Base-by-base conservation (phyloP, 2,888 invertebrate genomes). In the Leptogaster cylindrica region DNA sequence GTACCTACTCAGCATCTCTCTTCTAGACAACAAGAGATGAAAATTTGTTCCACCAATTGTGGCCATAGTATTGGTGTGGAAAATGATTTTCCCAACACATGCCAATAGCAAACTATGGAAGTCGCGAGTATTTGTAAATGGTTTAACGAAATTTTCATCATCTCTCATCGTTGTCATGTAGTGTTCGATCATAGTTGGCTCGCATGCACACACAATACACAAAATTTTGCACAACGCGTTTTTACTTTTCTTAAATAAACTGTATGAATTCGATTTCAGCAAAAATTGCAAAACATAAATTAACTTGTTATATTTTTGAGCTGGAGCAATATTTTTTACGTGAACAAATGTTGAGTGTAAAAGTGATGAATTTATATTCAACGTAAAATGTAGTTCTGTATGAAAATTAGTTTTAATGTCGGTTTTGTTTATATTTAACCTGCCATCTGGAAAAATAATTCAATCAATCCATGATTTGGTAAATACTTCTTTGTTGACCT, bases 141-240 rank as follows among this genome's bases (percentile, higher is more conserved):
- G 23, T 65, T 65, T 31, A 41, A 68, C 39, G 31, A 50, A 67
- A 71, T 71, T 70, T 72, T 71, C 72, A 72, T 72, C 72, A 70
- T 71, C 72, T 73, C 72, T 72, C 72, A 71, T 71, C 72, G 71
- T 71, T 72, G 71, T 71, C 72, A 71, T 72, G 71, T 73, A 73
- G 74, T 74, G 72, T 73, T 73, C 72, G 73, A 73, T 73, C 73
- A 73, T 78, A 78, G 78, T 78, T 78, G 79, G 78, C 76, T 77
- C 77, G 78, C 79, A 78, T 78, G 77, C 77, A 76, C 76, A 78
- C 78, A 78, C 76, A 74, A 76, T 77, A 77, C 76, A 77, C 76
- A 76, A 77, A 75, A 75, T 75, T 77, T 78, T 78, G 75, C 77
- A 77, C 76, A 76, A 76, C 77, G 76, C 75, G 77, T 75, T 79